Evolutionary conservation across 2,888 invertebrate genomes (phyloP).

Genomic region (Coleophora flavipennella): DNA sequence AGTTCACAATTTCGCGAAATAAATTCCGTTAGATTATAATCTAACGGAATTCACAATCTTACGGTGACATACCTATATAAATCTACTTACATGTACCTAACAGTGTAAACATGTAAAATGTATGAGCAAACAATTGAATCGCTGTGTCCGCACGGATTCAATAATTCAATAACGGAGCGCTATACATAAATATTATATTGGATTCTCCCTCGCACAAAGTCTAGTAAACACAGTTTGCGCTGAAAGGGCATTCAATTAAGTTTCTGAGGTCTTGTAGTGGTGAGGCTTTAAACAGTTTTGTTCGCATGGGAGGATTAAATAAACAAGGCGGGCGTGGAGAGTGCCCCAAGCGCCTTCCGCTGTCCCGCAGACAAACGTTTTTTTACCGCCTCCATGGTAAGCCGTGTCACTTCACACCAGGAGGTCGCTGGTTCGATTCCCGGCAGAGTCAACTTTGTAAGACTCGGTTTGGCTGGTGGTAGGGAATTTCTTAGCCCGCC

Average conservation of each 20-base stretch:
- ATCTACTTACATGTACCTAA: too few relatives aligned
- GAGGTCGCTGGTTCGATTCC: too few relatives aligned
- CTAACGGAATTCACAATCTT: too few relatives aligned
- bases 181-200: constrained; percentile 9
- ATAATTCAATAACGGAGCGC: constrained; percentile 28
- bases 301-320: constrained; percentile 29
- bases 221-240: constrained; percentile 20
- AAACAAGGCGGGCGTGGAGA: constrained; percentile 22
- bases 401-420: too few relatives aligned
- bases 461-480: too few relatives aligned
- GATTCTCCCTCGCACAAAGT: constrained; percentile 3
- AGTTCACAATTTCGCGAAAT: too few relatives aligned
- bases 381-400: too few relatives aligned
- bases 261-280: constrained; percentile 17
- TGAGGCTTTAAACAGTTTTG: constrained; percentile 25
- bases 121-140: constrained; percentile 1
- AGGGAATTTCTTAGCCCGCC: too few relatives aligned
- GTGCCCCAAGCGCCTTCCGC: background rate
- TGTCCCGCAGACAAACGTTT: background rate
- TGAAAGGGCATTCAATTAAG: constrained; percentile 22
- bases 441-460: too few relatives aligned
- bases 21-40: too few relatives aligned
- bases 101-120: background rate
- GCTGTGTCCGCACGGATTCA: constrained; percentile 24
- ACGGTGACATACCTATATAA: background rate